Percentiles rank a stretch among this genome's conserved stretches.
Evolutionary conservation across 2,888 invertebrate species (phyloP).

Genomic region (Eristalis pertinax): DNA sequence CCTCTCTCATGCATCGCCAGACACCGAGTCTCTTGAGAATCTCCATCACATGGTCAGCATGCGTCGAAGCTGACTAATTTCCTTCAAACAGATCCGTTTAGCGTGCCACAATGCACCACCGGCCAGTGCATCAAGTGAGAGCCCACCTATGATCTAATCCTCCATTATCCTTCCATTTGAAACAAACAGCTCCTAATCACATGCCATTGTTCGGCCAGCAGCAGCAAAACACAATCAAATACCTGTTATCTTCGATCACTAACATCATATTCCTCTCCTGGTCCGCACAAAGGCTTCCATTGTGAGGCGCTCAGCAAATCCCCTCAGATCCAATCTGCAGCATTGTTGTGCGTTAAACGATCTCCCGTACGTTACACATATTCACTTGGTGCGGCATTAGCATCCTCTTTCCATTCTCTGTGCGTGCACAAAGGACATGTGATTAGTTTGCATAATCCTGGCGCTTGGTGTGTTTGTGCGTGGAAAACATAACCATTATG

Average conservation of each 20-base stretch:
- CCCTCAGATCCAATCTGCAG: slow-evolving; percentile 48
- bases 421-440: slow-evolving; percentile 65
- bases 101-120: slow-evolving; percentile 1
- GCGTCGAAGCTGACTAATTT: background rate
- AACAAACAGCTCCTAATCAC: slow-evolving; percentile 40
- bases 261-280: slow-evolving; percentile 5
- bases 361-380: slow-evolving; percentile 29
- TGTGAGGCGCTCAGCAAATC: slow-evolving; percentile 25
- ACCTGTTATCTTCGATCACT: slow-evolving; percentile 58
- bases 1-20: background rate
- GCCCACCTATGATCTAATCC: slow-evolving; percentile 20
- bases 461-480: slow-evolving; percentile 55
- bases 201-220: slow-evolving; percentile 24
- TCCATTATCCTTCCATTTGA: slow-evolving; percentile 49
- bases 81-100: background rate
- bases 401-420: background rate
- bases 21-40: background rate
- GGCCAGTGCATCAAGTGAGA: too few species aligned
- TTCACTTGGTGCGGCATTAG: slow-evolving; percentile 15
- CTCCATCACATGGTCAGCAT: background rate
- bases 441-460: slow-evolving; percentile 57
- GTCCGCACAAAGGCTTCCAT: slow-evolving; percentile 4
- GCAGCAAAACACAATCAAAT: slow-evolving; percentile 16
- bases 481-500: background rate
- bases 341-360: slow-evolving; percentile 44